Conservation (phyloP, 2,888 invertebrate species). For the Latheticus oryzae region DNA sequence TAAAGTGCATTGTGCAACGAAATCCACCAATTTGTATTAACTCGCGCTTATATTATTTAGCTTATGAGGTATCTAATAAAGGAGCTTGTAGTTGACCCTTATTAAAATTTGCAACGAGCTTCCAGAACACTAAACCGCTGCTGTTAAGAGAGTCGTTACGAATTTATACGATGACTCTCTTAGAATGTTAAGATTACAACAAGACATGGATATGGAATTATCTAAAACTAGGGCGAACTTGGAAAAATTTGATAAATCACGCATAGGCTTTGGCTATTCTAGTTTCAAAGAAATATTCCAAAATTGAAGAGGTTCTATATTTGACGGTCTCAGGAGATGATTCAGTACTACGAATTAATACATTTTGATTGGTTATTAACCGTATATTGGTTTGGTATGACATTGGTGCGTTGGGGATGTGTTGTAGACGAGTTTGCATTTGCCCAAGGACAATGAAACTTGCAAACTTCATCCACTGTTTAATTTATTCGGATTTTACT, state of each 20-base stretch:
- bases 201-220: no score
- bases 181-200: no score
- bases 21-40: no score
- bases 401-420: conserved; percentile 42
- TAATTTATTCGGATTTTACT: no score
- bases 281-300: no score
- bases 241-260: background rate
- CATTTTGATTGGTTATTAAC: conserved; percentile 47
- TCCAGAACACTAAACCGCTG: conserved; percentile 4
- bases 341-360: conserved; percentile 40
- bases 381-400: conserved; percentile 43
- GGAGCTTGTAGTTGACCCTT: background rate
- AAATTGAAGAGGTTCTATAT: conserved; percentile 24
- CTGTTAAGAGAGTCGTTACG: conserved; percentile 9
- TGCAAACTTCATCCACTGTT: no score
- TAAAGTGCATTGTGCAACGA: no score
- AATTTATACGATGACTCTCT: conserved; percentile 12
- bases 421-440: conserved; percentile 12
- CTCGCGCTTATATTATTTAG: no score
- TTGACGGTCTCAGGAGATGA: conserved; percentile 27
- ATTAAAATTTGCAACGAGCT: conserved; percentile 8
- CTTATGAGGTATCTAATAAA: no score
- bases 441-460: no score
- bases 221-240: no score
- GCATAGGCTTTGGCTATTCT: no score